Base-by-base conservation (phyloP, 2,888 invertebrate genomes). In the Oegoconia quadripuncta region DNA sequence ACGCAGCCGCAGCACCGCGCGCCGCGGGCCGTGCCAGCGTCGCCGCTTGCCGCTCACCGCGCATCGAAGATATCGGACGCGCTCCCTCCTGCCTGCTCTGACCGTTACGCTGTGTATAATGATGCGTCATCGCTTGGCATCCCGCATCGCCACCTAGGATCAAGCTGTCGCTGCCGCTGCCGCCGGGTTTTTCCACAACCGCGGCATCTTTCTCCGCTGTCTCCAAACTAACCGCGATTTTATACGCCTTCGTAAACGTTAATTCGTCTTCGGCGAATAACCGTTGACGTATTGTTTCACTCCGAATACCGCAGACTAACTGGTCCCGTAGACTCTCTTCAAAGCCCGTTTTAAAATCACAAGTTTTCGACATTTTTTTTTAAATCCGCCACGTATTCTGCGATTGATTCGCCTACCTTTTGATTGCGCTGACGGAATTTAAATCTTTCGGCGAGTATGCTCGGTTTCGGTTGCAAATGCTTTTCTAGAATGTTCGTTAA, bases 151-250 rank as follows among this genome's bases (percentile, higher is more conserved):
- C n/a, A n/a, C n/a, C n/a, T n/a, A n/a, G n/a, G n/a, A n/a, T n/a
- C n/a, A n/a, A n/a, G n/a, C n/a, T n/a, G n/a, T n/a, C n/a, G n/a
- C n/a, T n/a, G n/a, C n/a, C 32, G 18, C 5, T 27, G 34, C n/a
- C 31, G 12, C n/a, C 41, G 18, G n/a, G n/a, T n/a, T 14, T 7
- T n/a, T 29, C 36, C 7, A 31, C 18, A n/a, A n/a, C n/a, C 9
- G 43, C 46, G 11, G 44, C 44, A 15, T 44, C 34, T 26, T 34
- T 44, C 27, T 48, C 47, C 7, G 42, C 47, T 18, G 48, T 37
- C 14, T 44, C 48, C 26, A 48, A 20, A 8, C 34, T 44, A 1
- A 48, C 39, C n/a, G 44, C 40, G 7, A 48, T 12, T 6, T 5
- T 31, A 17, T 39, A 44, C 1, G 48, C 48, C 20, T 35, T 36